These are phyloP conservation scores for Bruchidius siliquastri DNA, from an alignment of 2,888 invertebrate species.

Conservation along the genomic window DNA sequence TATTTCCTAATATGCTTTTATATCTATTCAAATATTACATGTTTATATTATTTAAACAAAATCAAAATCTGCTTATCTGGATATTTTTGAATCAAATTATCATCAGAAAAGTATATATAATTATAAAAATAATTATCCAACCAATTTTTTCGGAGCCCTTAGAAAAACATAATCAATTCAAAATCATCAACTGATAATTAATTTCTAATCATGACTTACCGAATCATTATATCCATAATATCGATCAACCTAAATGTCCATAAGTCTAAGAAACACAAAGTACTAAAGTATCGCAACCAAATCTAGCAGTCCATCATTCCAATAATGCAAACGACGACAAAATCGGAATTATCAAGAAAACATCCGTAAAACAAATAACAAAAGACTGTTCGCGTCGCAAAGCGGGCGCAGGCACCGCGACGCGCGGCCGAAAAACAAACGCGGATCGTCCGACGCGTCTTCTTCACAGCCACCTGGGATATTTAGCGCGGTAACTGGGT, in stretches of 20 bases:
- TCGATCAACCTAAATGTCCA: neutral
- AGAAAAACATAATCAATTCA: too few species aligned
- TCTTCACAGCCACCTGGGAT: neutral
- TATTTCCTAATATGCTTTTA: too few species aligned
- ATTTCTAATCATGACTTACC: neutral
- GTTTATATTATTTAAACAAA: too few species aligned
- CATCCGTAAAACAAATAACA: neutral
- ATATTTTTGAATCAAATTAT: too few species aligned
- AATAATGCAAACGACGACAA: neutral
- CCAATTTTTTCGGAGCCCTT: too few species aligned
- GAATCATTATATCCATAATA: neutral
- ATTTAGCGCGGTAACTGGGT: neutral
- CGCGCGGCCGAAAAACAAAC: neutral
- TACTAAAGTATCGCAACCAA: neutral
- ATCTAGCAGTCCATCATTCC: neutral
- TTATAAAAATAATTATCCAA: too few species aligned
- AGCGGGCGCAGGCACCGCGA: neutral
- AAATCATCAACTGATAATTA: neutral
- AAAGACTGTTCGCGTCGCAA: neutral
- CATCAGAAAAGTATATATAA: too few species aligned
- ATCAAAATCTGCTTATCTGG: too few species aligned
- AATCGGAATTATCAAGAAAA: neutral
- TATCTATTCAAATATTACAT: too few species aligned
- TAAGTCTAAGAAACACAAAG: neutral
- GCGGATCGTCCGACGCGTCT: neutral